A percentile compares a stretch with the other conserved stretches of the same genome.
phyloP scores from a whole-genome alignment of 1,140 invertebrate species.

The Dendroctonus ponderosae region DNA sequence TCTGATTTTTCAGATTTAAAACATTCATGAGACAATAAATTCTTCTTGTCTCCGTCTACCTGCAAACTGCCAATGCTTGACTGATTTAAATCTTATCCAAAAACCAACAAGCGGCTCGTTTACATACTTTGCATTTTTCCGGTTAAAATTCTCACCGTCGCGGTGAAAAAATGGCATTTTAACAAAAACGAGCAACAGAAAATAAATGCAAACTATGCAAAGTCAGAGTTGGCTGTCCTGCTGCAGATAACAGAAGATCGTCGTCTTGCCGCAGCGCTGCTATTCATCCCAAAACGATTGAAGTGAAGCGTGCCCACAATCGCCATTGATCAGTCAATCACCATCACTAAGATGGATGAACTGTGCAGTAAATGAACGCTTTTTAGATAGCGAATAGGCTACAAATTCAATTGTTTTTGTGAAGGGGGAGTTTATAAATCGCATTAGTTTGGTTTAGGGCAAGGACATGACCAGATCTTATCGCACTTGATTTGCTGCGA shows the following conservation, averaged over 20 bases:
- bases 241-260: conserved; percentile 15
- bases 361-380: conserved; percentile 23
- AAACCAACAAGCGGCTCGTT: conserved; percentile 1
- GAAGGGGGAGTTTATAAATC: conserved; percentile 17
- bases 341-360: conserved; percentile 30
- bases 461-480: too few relatives aligned
- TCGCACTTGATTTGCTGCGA: too few relatives aligned
- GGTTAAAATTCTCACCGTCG: conserved; percentile 25
- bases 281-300: conserved; percentile 11
- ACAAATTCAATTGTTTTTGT: conserved; percentile 30
- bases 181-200: background rate
- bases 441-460: too few relatives aligned
- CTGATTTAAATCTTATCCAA: conserved; percentile 18
- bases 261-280: background rate
- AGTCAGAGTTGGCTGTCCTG: conserved; percentile 7
- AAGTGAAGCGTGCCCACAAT: conserved; percentile 32
- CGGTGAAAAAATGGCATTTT: conserved; percentile 13
- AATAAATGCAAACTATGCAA: conserved; percentile 19
- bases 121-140: conserved; percentile 23
- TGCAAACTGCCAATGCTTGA: conserved; percentile 1
- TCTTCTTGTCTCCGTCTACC: background rate
- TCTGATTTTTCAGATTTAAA: too few relatives aligned
- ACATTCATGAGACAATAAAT: background rate
- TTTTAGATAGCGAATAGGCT: conserved; percentile 28
- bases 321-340: conserved; percentile 37